phyloP scores from a whole-genome alignment of 2,888 invertebrate genomes.

The Agonopterix arenella region DNA sequence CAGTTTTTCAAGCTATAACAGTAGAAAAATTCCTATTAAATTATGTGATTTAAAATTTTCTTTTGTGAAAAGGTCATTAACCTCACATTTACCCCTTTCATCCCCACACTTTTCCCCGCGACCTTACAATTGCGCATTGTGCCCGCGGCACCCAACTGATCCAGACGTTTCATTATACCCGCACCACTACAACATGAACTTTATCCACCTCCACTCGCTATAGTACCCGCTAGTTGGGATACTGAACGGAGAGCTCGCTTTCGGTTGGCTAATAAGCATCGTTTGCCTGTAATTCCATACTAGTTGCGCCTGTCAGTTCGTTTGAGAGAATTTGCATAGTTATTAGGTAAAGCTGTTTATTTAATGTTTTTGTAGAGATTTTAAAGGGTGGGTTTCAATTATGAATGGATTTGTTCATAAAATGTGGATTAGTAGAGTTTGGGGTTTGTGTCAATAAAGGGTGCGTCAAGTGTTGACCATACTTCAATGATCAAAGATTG shows the following conservation, averaged over 20 bases:
- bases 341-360: slow-evolving; percentile 42
- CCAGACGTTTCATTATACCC: slow-evolving; percentile 38
- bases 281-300: slow-evolving; percentile 20
- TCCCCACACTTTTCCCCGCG: not conserved
- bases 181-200: slow-evolving; percentile 15
- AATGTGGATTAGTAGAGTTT: slow-evolving; percentile 3
- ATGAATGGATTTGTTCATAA: slow-evolving; percentile 24
- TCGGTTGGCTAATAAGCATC: slow-evolving; percentile 14
- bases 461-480: not conserved
- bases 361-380: slow-evolving; percentile 18
- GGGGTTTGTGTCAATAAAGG: not conserved
- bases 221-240: slow-evolving; percentile 2
- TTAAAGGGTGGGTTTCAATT: slow-evolving; percentile 22
- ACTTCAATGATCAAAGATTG: too few species aligned
- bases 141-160: slow-evolving; percentile 38
- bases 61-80: too few species aligned
- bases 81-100: too few species aligned
- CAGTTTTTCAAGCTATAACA: too few species aligned
- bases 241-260: slow-evolving; percentile 14
- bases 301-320: slow-evolving; percentile 40
- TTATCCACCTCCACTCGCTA: slow-evolving; percentile 7
- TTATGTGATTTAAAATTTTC: too few species aligned
- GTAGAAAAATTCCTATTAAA: too few species aligned
- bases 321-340: slow-evolving; percentile 60
- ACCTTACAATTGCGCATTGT: slow-evolving; percentile 15